Conservation (phyloP, 2,888 invertebrate species). For the Drosophila meridiana region DNA sequence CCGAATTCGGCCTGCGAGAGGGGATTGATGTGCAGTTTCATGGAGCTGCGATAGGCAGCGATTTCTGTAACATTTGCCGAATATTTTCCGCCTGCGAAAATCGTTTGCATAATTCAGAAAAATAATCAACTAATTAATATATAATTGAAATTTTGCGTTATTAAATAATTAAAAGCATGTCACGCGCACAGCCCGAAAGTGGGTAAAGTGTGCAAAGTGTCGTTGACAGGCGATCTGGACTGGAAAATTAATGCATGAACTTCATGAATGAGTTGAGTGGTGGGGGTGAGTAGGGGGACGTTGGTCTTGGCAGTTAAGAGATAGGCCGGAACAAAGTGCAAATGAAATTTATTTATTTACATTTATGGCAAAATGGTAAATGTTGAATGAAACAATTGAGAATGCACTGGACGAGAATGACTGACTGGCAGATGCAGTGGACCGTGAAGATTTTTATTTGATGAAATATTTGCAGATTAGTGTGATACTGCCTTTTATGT, state of each 20-base stretch:
- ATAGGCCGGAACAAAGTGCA: conserved; percentile 58
- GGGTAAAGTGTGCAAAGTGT: conserved; percentile 52
- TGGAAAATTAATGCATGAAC: conserved; percentile 64
- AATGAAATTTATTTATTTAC: conserved; percentile 73
- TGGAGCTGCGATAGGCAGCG: conserved; percentile 91
- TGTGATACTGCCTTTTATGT: too few species aligned
- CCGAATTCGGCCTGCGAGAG: conserved; percentile 90
- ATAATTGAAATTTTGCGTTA: conserved; percentile 64
- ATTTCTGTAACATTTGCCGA: conserved; percentile 89
- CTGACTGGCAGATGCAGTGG: not conserved
- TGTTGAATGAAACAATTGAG: conserved; percentile 20
- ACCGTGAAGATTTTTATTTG: not conserved
- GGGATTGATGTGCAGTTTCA: conserved; percentile 90
- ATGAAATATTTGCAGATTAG: not conserved
- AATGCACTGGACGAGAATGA: not conserved
- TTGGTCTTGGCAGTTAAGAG: conserved; percentile 63
- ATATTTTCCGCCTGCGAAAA: conserved; percentile 87
- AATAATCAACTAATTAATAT: conserved; percentile 67
- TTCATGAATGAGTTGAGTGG: conserved; percentile 1
- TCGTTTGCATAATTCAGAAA: conserved; percentile 40
- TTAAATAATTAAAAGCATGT: conserved; percentile 73
- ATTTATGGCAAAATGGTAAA: conserved; percentile 55
- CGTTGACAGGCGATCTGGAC: conserved; percentile 60
- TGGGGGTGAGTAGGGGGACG: not conserved
- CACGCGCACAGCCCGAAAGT: conserved; percentile 48